Percentiles rank a stretch among this genome's conserved stretches.
phyloP scores from a whole-genome alignment of 1,140 invertebrate genomes.

The Aphis craccivora region DNA sequence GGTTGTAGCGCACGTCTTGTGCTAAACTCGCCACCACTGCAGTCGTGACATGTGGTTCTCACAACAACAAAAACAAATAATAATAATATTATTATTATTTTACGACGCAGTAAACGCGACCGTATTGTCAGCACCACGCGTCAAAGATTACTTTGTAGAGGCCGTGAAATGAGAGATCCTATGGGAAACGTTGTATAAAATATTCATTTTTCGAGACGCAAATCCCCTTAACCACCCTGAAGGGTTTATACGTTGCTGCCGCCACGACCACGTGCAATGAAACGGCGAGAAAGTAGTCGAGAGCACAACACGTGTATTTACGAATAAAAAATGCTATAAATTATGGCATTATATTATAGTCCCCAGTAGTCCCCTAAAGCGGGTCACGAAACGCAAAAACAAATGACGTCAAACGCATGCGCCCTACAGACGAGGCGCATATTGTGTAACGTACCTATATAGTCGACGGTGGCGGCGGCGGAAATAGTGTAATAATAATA shows the following conservation, averaged over 20 bases:
- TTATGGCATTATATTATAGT: not conserved
- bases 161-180: not conserved
- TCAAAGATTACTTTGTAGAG: not conserved
- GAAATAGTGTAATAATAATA: slow-evolving; percentile 10
- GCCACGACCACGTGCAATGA: not conserved
- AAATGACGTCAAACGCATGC: slow-evolving; percentile 40
- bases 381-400: slow-evolving; percentile 18
- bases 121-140: not conserved
- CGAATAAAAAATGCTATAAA: not conserved
- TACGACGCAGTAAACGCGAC: not conserved
- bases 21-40: not conserved
- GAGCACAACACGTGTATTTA: not conserved
- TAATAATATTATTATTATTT: not conserved
- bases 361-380: not conserved
- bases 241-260: not conserved
- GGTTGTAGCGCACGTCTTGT: not conserved
- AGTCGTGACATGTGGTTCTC: not conserved
- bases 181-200: not conserved
- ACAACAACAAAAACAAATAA: not conserved
- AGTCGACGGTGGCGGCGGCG: not conserved
- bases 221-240: not conserved
- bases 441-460: not conserved
- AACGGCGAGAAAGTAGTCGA: not conserved
- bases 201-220: not conserved
- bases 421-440: not conserved